Percentiles rank a stretch among this genome's conserved stretches.
Evolutionary conservation across 2,888 invertebrate genomes (phyloP).

Genomic region (Melikaiella ostensackeni): DNA sequence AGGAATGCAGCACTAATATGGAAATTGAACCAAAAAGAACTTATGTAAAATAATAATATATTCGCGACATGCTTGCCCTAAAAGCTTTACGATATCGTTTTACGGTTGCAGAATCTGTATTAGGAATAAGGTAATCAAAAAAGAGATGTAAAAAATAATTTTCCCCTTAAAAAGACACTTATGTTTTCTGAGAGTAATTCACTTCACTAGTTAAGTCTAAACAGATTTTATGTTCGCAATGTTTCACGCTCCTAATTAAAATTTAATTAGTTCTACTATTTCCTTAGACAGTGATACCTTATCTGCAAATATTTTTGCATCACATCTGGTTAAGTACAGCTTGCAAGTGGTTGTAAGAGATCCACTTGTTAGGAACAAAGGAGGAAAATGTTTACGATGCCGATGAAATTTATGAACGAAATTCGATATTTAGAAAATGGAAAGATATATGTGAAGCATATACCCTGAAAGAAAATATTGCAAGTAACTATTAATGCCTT

Average conservation of each 20-base stretch:
- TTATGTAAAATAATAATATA: slow-evolving; percentile 19
- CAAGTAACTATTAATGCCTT: not conserved
- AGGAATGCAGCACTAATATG: slow-evolving; percentile 43
- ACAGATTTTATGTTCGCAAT: slow-evolving; percentile 7
- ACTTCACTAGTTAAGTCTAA: not conserved
- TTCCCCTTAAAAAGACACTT: not conserved
- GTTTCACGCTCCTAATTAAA: slow-evolving; percentile 8
- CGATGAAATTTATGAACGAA: slow-evolving; percentile 6
- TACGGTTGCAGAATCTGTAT: not conserved
- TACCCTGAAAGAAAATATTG: not conserved
- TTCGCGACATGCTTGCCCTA: slow-evolving; percentile 6
- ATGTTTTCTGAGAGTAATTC: not conserved
- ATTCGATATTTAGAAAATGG: slow-evolving; percentile 15
- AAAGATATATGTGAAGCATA: not conserved
- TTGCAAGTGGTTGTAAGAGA: slow-evolving; percentile 16
- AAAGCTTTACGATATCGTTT: not conserved
- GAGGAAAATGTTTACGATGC: slow-evolving; percentile 3
- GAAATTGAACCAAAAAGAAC: slow-evolving; percentile 20
- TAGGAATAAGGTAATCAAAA: not conserved
- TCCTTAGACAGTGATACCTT: slow-evolving; percentile 19
- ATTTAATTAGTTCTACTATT: slow-evolving; percentile 27
- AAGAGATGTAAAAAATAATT: not conserved
- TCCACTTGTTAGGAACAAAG: slow-evolving; percentile 27
- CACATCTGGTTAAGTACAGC: slow-evolving; percentile 14
- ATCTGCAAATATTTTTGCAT: slow-evolving; percentile 32